Evolutionary conservation across 2,797 vertebrate species (phyloP).

Genomic region (Premnoplex brunnescens): DNA sequence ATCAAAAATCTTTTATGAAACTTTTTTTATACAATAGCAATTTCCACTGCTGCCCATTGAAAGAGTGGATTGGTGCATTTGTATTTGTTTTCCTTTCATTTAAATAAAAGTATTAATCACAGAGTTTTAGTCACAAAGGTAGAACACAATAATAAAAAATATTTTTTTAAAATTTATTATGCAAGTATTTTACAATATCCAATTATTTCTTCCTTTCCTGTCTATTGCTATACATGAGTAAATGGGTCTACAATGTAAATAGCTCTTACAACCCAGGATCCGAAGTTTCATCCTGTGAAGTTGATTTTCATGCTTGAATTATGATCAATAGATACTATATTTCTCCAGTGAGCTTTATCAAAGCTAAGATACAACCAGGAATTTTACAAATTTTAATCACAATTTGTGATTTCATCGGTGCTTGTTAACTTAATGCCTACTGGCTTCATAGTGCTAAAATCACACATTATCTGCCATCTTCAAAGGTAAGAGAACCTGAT

Average conservation of each 20-base stretch:
- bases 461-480: neutral
- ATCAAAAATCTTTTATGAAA: fast-evolving
- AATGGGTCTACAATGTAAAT: neutral
- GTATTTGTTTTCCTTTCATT: neutral
- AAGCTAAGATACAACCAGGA: neutral
- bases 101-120: neutral
- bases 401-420: neutral
- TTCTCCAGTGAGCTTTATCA: neutral
- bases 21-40: neutral
- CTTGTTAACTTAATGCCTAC: neutral
- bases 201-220: neutral
- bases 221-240: neutral
- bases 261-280: neutral
- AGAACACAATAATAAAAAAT: neutral
- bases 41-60: neutral
- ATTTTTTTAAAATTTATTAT: neutral
- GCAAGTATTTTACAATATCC: neutral
- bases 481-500: neutral
- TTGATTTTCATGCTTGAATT: neutral
- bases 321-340: neutral
- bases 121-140: neutral
- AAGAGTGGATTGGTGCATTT: neutral
- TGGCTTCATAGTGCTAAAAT: neutral
- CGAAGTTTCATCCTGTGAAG: neutral
- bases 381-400: neutral